A percentile compares a stretch with the other conserved stretches of the same genome.
Conservation (phyloP, 2,888 invertebrate species). For the Merodon equestris region DNA sequence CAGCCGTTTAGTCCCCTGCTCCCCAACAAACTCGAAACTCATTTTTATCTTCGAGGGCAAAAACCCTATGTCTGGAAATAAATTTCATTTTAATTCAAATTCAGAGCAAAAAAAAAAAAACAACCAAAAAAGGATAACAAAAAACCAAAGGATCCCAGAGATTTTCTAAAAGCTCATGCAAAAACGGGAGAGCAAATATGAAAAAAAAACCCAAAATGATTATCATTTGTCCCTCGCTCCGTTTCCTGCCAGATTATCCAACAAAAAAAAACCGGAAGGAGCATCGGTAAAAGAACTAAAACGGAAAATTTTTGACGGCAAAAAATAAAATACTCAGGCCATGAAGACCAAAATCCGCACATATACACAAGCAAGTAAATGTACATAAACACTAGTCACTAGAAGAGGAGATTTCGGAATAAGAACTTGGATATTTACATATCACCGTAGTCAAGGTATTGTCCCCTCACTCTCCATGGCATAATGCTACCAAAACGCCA, state of each 20-base stretch:
- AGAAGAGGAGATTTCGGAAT: constrained; percentile 42
- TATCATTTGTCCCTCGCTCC: constrained; percentile 41
- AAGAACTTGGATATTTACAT: too few relatives aligned
- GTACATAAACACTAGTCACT: constrained; percentile 15
- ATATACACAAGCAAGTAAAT: not conserved
- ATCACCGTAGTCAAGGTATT: too few relatives aligned
- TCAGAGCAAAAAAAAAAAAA: constrained; percentile 21
- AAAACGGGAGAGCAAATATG: constrained; percentile 10
- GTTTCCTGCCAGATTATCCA: not conserved
- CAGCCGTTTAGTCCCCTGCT: too few relatives aligned
- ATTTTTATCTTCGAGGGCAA: constrained; percentile 39
- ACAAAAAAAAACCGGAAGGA: not conserved
- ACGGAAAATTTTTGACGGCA: constrained; percentile 37
- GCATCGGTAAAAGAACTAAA: not conserved
- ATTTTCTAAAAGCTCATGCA: constrained; percentile 39
- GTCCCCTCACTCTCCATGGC: too few relatives aligned
- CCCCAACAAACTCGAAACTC: too few relatives aligned
- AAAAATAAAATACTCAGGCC: constrained; percentile 37
- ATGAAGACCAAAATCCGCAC: not conserved
- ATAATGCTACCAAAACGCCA: too few relatives aligned
- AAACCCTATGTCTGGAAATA: constrained; percentile 57
- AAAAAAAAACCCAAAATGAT: constrained; percentile 25
- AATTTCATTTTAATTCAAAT: constrained; percentile 59
- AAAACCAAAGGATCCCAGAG: constrained; percentile 40
- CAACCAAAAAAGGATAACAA: too few relatives aligned